phyloP scores from a whole-genome alignment of 2,888 invertebrate species.

The Congeria kusceri region DNA sequence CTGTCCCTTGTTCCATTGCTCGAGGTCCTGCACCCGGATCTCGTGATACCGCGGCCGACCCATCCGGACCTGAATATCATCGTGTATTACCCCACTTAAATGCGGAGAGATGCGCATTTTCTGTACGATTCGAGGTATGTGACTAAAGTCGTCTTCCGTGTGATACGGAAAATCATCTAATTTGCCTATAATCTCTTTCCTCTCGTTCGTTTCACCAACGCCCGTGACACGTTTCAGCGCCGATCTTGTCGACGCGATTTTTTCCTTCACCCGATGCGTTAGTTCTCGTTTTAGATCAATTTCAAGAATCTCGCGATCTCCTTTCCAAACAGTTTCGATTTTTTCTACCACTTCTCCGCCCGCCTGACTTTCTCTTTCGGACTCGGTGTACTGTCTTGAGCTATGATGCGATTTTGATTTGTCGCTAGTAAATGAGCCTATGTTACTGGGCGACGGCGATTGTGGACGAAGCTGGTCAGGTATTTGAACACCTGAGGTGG shows the following conservation, averaged over 20 bases:
- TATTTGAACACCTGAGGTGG: background rate
- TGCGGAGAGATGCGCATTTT: conserved; percentile 80
- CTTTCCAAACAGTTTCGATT: conserved; percentile 73
- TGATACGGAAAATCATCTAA: conserved; percentile 74
- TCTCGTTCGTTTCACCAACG: conserved; percentile 71
- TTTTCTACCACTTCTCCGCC: conserved; percentile 31
- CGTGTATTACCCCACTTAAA: conserved; percentile 76
- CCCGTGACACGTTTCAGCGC: conserved; percentile 76
- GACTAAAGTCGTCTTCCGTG: conserved; percentile 74
- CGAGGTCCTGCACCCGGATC: conserved; percentile 72
- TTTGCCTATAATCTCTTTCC: conserved; percentile 54
- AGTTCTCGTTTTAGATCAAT: conserved; percentile 75
- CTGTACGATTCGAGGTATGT: conserved; percentile 76
- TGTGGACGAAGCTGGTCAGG: conserved; percentile 20
- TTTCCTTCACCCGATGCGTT: conserved; percentile 66
- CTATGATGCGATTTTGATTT: conserved; percentile 32
- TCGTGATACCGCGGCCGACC: conserved; percentile 80
- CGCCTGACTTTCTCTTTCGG: background rate
- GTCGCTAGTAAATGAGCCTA: conserved; percentile 1
- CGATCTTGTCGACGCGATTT: conserved; percentile 65
- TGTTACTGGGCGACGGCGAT: background rate
- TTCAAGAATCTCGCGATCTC: conserved; percentile 73
- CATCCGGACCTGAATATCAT: conserved; percentile 80
- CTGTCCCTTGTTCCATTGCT: conserved; percentile 75
- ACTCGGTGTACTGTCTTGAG: conserved; percentile 52